These are phyloP conservation scores for Scotopteryx bipunctaria DNA, from an alignment of 2,888 invertebrate genomes.

Conservation along the genomic window DNA sequence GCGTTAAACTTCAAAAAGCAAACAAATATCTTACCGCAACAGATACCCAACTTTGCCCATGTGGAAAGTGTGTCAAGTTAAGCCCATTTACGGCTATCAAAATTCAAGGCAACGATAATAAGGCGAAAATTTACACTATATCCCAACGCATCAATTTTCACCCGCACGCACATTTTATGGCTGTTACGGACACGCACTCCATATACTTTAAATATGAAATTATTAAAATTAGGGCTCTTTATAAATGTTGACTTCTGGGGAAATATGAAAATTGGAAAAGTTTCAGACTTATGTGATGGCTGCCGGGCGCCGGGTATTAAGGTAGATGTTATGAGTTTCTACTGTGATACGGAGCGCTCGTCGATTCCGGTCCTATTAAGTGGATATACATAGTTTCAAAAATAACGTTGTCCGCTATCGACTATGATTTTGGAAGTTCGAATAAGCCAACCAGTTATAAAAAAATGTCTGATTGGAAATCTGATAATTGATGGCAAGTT, in stretches of 20 bases:
- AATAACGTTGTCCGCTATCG: conserved; percentile 3
- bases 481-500: conserved; percentile 9
- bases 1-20: conserved; percentile 17
- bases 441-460: conserved; percentile 7
- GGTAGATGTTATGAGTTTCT: conserved; percentile 40
- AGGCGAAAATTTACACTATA: conserved; percentile 68
- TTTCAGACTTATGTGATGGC: conserved; percentile 49
- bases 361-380: conserved; percentile 16
- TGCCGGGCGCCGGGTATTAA: conserved; percentile 35
- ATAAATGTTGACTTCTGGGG: conserved; percentile 57
- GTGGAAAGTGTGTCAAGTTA: conserved; percentile 53
- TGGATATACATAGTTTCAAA: conserved; percentile 16
- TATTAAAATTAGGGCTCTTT: conserved; percentile 67
- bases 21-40: conserved; percentile 21
- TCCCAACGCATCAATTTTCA: conserved; percentile 66
- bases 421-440: conserved; percentile 8
- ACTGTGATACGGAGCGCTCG: background rate
- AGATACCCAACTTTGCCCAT: conserved; percentile 33
- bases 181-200: conserved; percentile 66
- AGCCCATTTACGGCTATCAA: conserved; percentile 52
- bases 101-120: conserved; percentile 67
- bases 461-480: background rate
- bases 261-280: conserved; percentile 65
- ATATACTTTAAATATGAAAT: conserved; percentile 64
- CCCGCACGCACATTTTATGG: conserved; percentile 68